A percentile compares a stretch with the other conserved stretches of the same genome.
Conservation (phyloP, 2,888 invertebrate species). For the Sabatieria punctata region DNA sequence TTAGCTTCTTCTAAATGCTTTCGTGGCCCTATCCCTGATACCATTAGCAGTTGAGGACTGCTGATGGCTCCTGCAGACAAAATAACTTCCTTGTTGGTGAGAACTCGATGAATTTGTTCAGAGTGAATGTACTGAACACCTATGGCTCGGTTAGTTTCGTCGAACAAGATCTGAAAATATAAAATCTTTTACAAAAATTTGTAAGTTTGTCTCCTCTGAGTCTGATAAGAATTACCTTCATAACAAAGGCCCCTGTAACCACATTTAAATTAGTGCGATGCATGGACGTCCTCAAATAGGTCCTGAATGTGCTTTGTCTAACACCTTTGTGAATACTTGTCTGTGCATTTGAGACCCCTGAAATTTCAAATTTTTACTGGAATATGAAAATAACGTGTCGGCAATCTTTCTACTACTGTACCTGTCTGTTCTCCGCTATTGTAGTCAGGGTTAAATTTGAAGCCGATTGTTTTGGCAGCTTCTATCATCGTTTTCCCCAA, state of each 20-base stretch:
- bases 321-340: neutral
- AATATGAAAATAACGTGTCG: too few species aligned
- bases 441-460: too few species aligned
- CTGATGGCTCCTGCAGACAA: conserved; percentile 29
- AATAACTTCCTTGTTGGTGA: conserved; percentile 26
- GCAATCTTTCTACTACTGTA: too few species aligned
- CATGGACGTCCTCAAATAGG: neutral
- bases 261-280: neutral
- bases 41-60: conserved; percentile 27
- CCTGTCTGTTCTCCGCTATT: too few species aligned
- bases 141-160: neutral
- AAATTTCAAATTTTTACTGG: too few species aligned
- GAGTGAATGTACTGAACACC: conserved; percentile 17
- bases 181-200: too few species aligned
- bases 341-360: neutral
- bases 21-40: conserved; percentile 31
- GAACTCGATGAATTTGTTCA: conserved; percentile 26
- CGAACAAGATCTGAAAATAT: too few species aligned
- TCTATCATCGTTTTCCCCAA: too few species aligned
- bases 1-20: too few species aligned
- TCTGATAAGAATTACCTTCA: too few species aligned
- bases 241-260: neutral
- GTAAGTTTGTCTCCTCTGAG: too few species aligned
- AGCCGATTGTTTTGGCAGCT: too few species aligned
- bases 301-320: neutral